A percentile compares a stretch with the other conserved stretches of the same genome.
These are phyloP conservation scores for Zosterops hypoxanthus DNA, from an alignment of 2,113 vertebrate genomes.

Conservation along the genomic window DNA sequence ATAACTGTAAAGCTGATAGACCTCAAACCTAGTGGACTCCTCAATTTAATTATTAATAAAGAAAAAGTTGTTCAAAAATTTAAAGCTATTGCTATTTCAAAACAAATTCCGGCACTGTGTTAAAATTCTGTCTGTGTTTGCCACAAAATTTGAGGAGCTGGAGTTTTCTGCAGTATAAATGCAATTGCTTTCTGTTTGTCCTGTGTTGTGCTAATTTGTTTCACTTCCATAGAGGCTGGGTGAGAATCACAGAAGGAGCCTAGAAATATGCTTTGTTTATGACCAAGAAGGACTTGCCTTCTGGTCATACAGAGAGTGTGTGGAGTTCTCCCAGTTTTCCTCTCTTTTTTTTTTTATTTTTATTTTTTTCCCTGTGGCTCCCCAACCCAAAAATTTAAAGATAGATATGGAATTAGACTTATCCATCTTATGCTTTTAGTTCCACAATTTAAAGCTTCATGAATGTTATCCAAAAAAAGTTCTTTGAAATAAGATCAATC, in stretches of 20 bases:
- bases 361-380: fast-evolving
- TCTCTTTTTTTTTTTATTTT: too few relatives aligned
- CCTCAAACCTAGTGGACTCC: neutral
- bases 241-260: neutral
- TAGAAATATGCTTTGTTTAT: neutral
- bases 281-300: neutral
- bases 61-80: neutral
- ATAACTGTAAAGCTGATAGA: neutral
- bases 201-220: neutral
- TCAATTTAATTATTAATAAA: neutral
- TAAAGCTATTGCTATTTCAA: neutral
- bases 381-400: neutral
- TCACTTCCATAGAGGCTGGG: neutral
- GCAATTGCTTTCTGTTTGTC: neutral
- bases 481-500: neutral
- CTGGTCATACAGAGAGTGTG: neutral
- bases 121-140: neutral
- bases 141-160: neutral
- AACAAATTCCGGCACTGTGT: neutral
- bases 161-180: neutral
- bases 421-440: neutral
- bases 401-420: neutral
- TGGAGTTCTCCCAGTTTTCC: fast-evolving
- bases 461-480: neutral
- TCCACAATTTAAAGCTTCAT: neutral